A percentile compares a stretch with the other conserved stretches of the same genome.
phyloP scores from a whole-genome alignment of 2,113 vertebrate genomes.

The Callaeas wilsoni region DNA sequence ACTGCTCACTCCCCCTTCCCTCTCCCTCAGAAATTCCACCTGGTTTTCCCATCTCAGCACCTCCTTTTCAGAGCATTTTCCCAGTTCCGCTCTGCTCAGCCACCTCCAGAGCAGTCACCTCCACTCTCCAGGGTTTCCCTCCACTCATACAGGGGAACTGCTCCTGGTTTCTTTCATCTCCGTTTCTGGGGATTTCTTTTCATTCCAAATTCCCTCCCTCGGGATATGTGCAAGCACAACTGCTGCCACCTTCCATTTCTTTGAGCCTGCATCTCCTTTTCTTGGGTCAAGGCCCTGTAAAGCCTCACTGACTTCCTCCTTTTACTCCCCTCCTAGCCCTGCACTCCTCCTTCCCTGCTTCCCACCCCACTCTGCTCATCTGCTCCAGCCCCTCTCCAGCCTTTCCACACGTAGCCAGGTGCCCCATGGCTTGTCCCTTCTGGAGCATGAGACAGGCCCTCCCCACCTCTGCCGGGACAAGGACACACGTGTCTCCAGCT shows the following conservation, averaged over 20 bases:
- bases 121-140: not conserved
- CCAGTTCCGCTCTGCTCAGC: not conserved
- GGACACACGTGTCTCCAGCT: not conserved
- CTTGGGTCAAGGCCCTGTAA: not conserved
- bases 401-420: accelerated
- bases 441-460: not conserved
- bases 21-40: not conserved
- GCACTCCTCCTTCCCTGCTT: not conserved
- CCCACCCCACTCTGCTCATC: not conserved
- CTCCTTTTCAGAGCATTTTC: not conserved
- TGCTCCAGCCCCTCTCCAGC: not conserved
- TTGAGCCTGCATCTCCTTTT: not conserved
- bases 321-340: not conserved
- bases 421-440: not conserved
- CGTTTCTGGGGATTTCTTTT: not conserved
- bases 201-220: not conserved
- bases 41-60: not conserved
- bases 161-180: not conserved
- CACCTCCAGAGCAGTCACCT: not conserved
- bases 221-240: accelerated
- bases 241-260: not conserved
- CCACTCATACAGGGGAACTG: not conserved
- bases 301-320: not conserved
- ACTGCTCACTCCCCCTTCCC: not conserved
- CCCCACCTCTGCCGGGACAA: not conserved